Percentiles rank a stretch among this genome's conserved stretches.
phyloP scores from a whole-genome alignment of 2,797 vertebrate species.

The Lophius americanus region DNA sequence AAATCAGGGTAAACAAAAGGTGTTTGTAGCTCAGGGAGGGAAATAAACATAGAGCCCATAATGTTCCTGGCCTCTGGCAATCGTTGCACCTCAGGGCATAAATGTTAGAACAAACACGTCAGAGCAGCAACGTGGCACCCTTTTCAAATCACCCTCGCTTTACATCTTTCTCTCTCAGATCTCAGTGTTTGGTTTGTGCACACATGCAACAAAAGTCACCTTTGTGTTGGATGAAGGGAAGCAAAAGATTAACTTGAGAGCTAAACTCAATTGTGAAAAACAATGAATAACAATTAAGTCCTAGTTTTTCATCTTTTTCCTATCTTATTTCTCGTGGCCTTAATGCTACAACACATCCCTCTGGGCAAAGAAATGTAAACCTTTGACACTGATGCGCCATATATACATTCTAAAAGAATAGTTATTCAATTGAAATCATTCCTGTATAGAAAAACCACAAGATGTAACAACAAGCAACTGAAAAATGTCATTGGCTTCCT shows the following conservation, averaged over 20 bases:
- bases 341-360: not conserved
- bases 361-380: not conserved
- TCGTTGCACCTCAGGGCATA: constrained; percentile 8
- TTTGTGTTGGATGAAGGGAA: constrained; percentile 20
- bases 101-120: constrained; percentile 14
- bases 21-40: not conserved
- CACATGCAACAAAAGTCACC: constrained; percentile 24
- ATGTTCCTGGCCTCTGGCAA: not conserved
- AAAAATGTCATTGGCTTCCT: not conserved
- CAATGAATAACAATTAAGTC: constrained; percentile 26
- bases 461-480: not conserved
- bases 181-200: constrained; percentile 18
- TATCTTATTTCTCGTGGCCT: not conserved
- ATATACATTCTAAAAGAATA: not conserved
- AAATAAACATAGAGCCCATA: not conserved
- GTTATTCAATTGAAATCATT: not conserved
- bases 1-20: not conserved
- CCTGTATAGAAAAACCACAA: not conserved
- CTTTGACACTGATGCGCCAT: not conserved
- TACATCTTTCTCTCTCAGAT: constrained; percentile 6
- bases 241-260: constrained; percentile 15
- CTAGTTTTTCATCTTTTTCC: not conserved
- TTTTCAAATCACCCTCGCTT: constrained; percentile 29
- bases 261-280: constrained; percentile 9
- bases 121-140: constrained; percentile 6